Conservation (phyloP, 2,113 vertebrate genomes). For the Aythya baeri region DNA sequence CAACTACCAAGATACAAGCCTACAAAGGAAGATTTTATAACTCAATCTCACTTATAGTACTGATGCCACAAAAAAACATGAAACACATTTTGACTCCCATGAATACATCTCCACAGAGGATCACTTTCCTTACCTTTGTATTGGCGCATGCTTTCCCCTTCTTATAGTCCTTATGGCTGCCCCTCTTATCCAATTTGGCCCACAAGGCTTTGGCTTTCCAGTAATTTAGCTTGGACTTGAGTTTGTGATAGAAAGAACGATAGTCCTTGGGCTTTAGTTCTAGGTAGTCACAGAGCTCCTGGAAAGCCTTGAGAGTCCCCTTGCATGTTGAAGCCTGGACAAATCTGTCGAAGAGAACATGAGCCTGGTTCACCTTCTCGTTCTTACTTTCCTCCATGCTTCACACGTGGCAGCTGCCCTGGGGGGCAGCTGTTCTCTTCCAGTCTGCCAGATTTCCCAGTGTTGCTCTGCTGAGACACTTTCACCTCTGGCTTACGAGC, state of each 20-base stretch:
- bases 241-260: constrained; percentile 95
- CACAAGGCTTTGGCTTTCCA: constrained; percentile 99
- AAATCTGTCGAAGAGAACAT: constrained; percentile 92
- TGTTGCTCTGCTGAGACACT: constrained; percentile 13
- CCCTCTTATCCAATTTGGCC: constrained; percentile 95
- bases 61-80: background rate
- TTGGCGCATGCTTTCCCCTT: constrained; percentile 94
- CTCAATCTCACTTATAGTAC: background rate
- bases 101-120: background rate
- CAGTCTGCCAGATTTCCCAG: constrained; percentile 53
- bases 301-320: constrained; percentile 95
- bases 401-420: constrained; percentile 25
- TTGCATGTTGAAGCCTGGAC: constrained; percentile 96
- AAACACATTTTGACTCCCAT: fast-evolving
- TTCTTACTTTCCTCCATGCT: constrained; percentile 81
- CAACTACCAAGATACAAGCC: background rate
- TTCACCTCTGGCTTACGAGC: constrained; percentile 51
- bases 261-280: constrained; percentile 92
- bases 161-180: constrained; percentile 95
- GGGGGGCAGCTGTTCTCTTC: constrained; percentile 54
- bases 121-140: constrained; percentile 83
- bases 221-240: constrained; percentile 98
- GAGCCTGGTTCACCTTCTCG: constrained; percentile 83
- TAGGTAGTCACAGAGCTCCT: constrained; percentile 93
- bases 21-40: background rate